Evolutionary conservation across 1,140 invertebrate genomes (phyloP).

Genomic region (Trichogramma pretiosum): DNA sequence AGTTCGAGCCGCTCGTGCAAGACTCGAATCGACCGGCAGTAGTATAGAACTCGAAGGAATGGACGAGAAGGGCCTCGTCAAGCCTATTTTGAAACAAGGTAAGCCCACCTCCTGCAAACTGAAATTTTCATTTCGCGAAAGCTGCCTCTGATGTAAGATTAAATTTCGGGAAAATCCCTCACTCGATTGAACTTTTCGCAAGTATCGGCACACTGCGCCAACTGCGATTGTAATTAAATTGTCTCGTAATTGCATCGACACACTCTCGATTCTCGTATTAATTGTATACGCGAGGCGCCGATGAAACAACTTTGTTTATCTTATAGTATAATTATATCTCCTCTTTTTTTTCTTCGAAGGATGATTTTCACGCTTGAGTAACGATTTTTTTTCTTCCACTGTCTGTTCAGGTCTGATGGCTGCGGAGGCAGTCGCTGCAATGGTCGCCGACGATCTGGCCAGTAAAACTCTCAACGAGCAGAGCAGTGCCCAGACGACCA

Average conservation of each 20-base stretch:
- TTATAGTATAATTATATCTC: too few species aligned
- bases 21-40: constrained; percentile 27
- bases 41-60: constrained; percentile 36
- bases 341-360: too few species aligned
- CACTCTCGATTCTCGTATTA: too few species aligned
- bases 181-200: too few species aligned
- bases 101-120: too few species aligned
- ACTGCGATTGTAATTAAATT: background rate
- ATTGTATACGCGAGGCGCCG: background rate
- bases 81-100: constrained; percentile 35
- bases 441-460: constrained; percentile 40
- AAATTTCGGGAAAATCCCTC: too few species aligned
- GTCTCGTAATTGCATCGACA: background rate
- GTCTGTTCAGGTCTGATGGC: constrained; percentile 37
- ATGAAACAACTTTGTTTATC: background rate
- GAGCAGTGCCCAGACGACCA: constrained; percentile 30
- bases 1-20: constrained; percentile 36
- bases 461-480: constrained; percentile 38
- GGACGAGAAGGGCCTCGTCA: constrained; percentile 34
- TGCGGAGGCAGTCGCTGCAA: constrained; percentile 41
- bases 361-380: too few species aligned
- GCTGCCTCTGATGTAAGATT: too few species aligned
- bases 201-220: background rate
- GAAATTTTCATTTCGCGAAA: too few species aligned
- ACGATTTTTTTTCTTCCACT: too few species aligned